A percentile compares a stretch with the other conserved stretches of the same genome.
These are phyloP conservation scores for Paradisaea rubra DNA, from an alignment of 2,113 vertebrate species.

Conservation along the genomic window DNA sequence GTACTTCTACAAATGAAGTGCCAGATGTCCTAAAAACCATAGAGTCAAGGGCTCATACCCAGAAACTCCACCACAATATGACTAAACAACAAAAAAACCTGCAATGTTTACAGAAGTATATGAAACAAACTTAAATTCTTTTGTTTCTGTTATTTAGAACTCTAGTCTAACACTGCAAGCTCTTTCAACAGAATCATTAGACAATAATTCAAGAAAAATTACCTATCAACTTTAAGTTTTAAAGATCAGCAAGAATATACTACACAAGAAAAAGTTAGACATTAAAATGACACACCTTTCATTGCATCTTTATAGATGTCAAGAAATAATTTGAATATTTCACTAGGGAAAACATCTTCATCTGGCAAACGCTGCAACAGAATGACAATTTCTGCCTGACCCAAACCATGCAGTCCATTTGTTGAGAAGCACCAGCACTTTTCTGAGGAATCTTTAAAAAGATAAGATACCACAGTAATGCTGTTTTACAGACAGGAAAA, in stretches of 20 bases:
- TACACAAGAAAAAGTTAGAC: neutral
- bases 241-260: neutral
- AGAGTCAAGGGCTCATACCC: neutral
- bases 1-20: neutral
- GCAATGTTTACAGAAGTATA: neutral
- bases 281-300: slow-evolving; percentile 75
- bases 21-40: neutral
- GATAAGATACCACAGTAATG: neutral
- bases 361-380: slow-evolving; percentile 82
- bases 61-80: neutral
- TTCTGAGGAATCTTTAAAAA: slow-evolving; percentile 76
- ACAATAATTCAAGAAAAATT: neutral
- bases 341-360: slow-evolving; percentile 83
- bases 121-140: neutral
- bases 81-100: neutral
- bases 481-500: neutral
- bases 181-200: neutral
- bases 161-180: neutral
- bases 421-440: slow-evolving; percentile 93
- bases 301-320: slow-evolving; percentile 88
- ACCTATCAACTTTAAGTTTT: neutral
- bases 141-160: neutral
- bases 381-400: slow-evolving; percentile 90
- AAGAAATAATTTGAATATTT: slow-evolving; percentile 85
- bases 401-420: slow-evolving; percentile 87